Percentiles rank a stretch among this genome's conserved stretches.
Evolutionary conservation across 2,113 vertebrate species (phyloP).

Genomic region (Perognathus longimembris): DNA sequence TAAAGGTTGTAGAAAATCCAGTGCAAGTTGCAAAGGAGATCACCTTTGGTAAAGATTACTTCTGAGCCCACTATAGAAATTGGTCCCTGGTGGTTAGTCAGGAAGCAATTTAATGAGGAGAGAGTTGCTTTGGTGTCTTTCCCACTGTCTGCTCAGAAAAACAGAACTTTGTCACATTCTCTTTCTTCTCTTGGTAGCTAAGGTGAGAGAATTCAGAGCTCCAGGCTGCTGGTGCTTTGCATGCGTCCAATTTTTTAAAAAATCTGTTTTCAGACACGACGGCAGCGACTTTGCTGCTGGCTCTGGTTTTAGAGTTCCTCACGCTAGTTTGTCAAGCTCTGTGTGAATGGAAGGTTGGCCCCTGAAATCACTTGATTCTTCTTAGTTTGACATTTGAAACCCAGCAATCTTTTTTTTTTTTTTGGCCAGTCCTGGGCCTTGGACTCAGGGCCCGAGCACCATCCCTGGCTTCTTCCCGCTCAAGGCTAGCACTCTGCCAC

Average conservation of each 20-base stretch:
- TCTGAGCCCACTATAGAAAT: no score
- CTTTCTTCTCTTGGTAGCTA: neutral
- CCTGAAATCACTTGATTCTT: neutral
- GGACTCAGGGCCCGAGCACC: no score
- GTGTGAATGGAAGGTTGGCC: neutral
- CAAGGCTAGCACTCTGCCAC: no score
- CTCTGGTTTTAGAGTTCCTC: neutral
- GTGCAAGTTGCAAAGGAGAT: neutral
- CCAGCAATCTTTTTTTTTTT: no score
- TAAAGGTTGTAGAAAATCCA: neutral
- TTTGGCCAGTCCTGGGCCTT: no score
- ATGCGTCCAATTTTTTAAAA: neutral
- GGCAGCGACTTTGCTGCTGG: neutral
- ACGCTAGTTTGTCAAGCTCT: neutral
- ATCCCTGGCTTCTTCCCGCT: no score
- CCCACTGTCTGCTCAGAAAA: neutral
- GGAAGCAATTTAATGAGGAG: neutral
- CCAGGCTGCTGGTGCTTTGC: neutral
- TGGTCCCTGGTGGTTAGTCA: neutral
- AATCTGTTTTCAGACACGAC: no score
- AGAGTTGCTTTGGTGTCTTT: no score
- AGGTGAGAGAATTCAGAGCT: neutral
- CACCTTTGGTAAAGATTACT: neutral
- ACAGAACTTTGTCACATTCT: neutral
- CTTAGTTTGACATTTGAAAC: neutral